phyloP scores from a whole-genome alignment of 2,797 vertebrate genomes.

The Crocidura indochinensis region DNA sequence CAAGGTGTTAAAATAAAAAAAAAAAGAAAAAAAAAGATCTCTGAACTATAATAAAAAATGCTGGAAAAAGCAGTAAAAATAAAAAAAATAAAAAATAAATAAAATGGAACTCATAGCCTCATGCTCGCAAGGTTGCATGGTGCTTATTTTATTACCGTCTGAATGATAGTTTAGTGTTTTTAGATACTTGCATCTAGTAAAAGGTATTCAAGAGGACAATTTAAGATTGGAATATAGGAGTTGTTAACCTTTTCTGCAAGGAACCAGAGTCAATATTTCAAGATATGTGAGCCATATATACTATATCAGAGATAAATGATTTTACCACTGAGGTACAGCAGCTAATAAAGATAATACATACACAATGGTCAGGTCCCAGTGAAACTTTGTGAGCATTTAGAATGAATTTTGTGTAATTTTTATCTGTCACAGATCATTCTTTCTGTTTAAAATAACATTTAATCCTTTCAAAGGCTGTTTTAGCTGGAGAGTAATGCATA shows the following conservation, averaged over 20 bases:
- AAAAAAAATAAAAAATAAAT: no score
- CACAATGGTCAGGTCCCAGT: background rate
- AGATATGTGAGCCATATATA: background rate
- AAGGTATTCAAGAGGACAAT: background rate
- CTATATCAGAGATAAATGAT: conserved; percentile 39
- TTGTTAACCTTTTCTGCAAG: conserved; percentile 44
- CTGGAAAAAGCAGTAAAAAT: no score
- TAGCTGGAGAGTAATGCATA: background rate
- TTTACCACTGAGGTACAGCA: background rate
- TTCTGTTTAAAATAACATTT: conserved; percentile 26
- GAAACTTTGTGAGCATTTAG: conserved; percentile 42
- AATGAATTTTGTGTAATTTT: conserved; percentile 54
- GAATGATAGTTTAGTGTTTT: conserved; percentile 6
- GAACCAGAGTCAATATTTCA: conserved; percentile 35
- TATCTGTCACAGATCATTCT: background rate
- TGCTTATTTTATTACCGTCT: no score
- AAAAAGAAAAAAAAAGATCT: no score
- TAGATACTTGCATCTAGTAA: conserved; percentile 3
- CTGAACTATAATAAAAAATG: no score
- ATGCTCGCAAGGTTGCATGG: no score
- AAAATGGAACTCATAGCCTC: no score
- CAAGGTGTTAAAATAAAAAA: no score
- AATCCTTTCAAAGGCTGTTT: conserved; percentile 47
- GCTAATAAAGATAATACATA: background rate
- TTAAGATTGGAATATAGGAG: conserved; percentile 9